These are phyloP conservation scores for Ylistrum balloti DNA, from an alignment of 1,140 invertebrate species.

Conservation along the genomic window DNA sequence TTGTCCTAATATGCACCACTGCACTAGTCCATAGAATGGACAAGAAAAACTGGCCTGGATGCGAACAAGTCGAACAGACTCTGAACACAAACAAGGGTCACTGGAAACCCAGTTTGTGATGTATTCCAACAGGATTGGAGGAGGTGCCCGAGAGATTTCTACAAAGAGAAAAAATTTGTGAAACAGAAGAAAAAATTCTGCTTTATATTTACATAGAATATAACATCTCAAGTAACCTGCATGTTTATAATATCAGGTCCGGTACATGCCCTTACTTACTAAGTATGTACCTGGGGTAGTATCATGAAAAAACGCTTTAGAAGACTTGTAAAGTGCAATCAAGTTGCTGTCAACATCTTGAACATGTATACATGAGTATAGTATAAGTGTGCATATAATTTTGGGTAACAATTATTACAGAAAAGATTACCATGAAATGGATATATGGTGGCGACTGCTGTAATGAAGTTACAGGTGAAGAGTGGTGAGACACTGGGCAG, in stretches of 20 bases:
- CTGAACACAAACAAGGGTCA: slow-evolving; percentile 77
- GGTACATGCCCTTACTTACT: not conserved
- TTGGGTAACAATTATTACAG: not conserved
- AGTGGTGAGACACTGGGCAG: slow-evolving; percentile 76
- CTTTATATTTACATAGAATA: too few relatives aligned
- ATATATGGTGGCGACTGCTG: slow-evolving; percentile 76
- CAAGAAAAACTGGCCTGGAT: slow-evolving; percentile 76
- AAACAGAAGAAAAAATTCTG: too few relatives aligned
- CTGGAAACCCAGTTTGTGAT: slow-evolving; percentile 76
- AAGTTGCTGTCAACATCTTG: too few relatives aligned
- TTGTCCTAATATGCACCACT: slow-evolving; percentile 78
- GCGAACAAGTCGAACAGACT: slow-evolving; percentile 74
- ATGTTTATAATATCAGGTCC: not conserved
- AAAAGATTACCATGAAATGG: slow-evolving; percentile 69
- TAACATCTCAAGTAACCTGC: not conserved
- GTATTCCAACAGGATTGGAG: slow-evolving; percentile 71
- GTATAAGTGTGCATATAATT: too few relatives aligned
- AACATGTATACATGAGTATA: not conserved
- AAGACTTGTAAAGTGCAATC: not conserved
- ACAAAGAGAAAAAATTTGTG: slow-evolving; percentile 56
- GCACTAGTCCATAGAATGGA: slow-evolving; percentile 74
- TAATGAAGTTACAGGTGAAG: slow-evolving; percentile 79
- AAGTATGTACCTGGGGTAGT: not conserved
- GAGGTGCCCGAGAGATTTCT: slow-evolving; percentile 72
- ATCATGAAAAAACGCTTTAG: not conserved